These are phyloP conservation scores for Podarcis cretensis DNA, from an alignment of 2,113 vertebrate genomes.

Conservation along the genomic window DNA sequence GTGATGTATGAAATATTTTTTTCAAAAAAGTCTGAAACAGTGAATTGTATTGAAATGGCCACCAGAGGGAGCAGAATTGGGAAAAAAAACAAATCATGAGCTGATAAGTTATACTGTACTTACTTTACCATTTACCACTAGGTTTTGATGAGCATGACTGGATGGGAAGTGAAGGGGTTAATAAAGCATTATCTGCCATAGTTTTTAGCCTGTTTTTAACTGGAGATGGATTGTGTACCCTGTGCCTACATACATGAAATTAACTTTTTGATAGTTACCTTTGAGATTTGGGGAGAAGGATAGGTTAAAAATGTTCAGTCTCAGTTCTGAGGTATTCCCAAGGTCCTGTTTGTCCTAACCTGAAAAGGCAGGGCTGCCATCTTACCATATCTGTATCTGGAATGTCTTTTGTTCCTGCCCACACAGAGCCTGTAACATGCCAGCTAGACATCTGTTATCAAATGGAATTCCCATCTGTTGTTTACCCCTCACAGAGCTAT, in stretches of 20 bases:
- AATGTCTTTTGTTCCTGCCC: background rate
- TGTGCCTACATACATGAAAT: too few relatives aligned
- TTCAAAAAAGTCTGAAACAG: background rate
- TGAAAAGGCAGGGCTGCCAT: too few relatives aligned
- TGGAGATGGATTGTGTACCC: background rate
- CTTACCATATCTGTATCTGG: background rate
- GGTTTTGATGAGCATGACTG: background rate
- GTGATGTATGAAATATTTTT: background rate
- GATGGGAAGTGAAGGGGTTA: background rate
- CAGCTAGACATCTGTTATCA: background rate
- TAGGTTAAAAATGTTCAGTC: background rate
- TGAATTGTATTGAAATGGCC: conserved; percentile 5
- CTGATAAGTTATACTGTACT: background rate
- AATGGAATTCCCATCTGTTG: too few relatives aligned
- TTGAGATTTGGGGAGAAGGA: background rate
- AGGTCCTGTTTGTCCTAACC: too few relatives aligned
- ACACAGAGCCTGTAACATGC: background rate
- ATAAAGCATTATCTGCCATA: background rate
- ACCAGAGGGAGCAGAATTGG: conserved; percentile 60
- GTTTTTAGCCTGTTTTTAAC: background rate
- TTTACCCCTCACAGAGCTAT: too few relatives aligned
- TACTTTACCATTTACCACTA: background rate
- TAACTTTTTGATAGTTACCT: too few relatives aligned
- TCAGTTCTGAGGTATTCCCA: background rate
- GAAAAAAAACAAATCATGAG: background rate